Evolutionary conservation across 2,113 vertebrate species (phyloP), one percentile per base, ranked within the genome.

Genomic region (Hiodon alosoides): DNA sequence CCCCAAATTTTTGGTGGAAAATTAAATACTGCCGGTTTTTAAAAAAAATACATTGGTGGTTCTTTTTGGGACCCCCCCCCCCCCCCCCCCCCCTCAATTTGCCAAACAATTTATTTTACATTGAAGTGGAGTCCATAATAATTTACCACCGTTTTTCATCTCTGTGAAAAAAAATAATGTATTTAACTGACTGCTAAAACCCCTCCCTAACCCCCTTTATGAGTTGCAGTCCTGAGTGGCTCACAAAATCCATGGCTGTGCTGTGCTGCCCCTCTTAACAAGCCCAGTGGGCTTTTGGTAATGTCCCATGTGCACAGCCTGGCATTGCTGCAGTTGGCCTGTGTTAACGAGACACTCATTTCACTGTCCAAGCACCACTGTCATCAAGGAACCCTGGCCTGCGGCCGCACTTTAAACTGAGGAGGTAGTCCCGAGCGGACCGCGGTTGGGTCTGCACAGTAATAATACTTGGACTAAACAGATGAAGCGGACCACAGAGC

Each of bases 311-410:
- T 58, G 31, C 31, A 67, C 51, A 65, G 72, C 9, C 50, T 54
- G 61, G 61, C 16, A 64, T 52, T 54, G 10, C 50, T 11, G 1
- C 13, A 60, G 72, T n/a, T 51, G 3, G 48, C 51, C 9, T 3
- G 53, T 7, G 54, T 53, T 67, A 67, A 74, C n/a, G 64, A 74
- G 73, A 55, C 46, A 31, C 64, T 58, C 67, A 74, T 74, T 74
- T 67, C 67, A 58, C 54, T 53, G 53, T 52, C 73, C 48, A 13
- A 10, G 48, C 10, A 55, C 16, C 4, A 51, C n/a, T 17, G 61
- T 17, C 52, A 3, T 14, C 16, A 51, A 50, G 47, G 48, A 14
- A 67, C 4, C 11, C 2, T 6, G 47, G 3, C 31, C 31, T 31
- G 10, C 5, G 54, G 54, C 5, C 14, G 6, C 2, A 46, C 31